These are phyloP conservation scores for Noctua pronuba DNA, from an alignment of 2,888 invertebrate species.

Conservation along the genomic window DNA sequence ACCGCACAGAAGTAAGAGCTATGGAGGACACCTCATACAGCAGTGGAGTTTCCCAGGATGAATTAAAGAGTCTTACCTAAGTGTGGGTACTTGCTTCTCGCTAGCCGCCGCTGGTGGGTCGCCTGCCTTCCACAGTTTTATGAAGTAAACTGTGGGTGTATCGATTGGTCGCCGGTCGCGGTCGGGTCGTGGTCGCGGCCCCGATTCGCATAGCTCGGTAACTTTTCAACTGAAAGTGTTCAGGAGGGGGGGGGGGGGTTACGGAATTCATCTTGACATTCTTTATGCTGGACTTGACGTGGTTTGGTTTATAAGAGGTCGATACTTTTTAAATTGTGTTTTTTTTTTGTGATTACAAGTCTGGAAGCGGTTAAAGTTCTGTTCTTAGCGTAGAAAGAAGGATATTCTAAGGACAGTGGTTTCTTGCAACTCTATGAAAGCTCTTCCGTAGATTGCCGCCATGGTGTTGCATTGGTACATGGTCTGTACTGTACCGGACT, in stretches of 20 bases:
- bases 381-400: neutral
- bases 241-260: neutral
- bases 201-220: constrained; percentile 62
- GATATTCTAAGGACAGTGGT: neutral
- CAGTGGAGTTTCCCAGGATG: neutral
- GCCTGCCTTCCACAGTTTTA: neutral
- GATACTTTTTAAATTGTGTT: neutral
- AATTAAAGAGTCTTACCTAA: neutral
- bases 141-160: constrained; percentile 26
- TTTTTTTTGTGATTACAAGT: neutral
- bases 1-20: neutral
- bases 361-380: neutral
- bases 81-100: neutral
- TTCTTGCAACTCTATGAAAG: neutral
- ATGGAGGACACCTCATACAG: too few relatives aligned
- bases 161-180: constrained; percentile 30
- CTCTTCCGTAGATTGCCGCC: neutral
- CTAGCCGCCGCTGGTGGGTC: neutral
- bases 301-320: constrained; percentile 4
- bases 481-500: too few relatives aligned
- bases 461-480: too few relatives aligned
- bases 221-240: constrained; percentile 48
- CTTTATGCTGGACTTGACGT: constrained; percentile 13
- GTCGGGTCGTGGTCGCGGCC: constrained; percentile 24
- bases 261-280: constrained; percentile 35